Base-by-base conservation (phyloP, 2,888 invertebrate species). In the Crioceris asparagi region DNA sequence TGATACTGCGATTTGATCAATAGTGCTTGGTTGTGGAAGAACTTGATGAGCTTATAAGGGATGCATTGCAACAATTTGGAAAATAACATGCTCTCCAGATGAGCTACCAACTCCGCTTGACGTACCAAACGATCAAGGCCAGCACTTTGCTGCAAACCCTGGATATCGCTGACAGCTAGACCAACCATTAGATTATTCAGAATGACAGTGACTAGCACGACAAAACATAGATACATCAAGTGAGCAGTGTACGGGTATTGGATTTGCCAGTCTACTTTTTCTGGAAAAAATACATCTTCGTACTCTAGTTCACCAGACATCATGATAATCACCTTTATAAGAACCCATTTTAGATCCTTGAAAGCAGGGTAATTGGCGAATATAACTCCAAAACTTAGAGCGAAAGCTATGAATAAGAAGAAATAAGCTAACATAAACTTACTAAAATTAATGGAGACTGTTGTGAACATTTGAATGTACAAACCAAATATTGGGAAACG, bases 251-350 rank as follows among this genome's bases (percentile, higher is more conserved):
- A 71, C 0, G 79, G 77, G 57, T 81, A 56, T 19, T 44, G 44
- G 18, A 54, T 50, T 17, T 46, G 47, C 40, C 74, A 69, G 26
- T 67, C 69, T 49, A 54, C 49, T 23, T 68, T 69, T 48, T 55
- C 51, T 2, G 60, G 55, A 36, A 81, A 85, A 57, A 86, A 87
- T 44, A 86, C 80, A 51, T 86, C 85, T 57, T 87, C 86, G 48
- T 83, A 85, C 57, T 86, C 86, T 32, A 87, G 59, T 60, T 88
- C 87, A 0, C 87, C 87, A 0, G 85, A 82, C 86, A 88, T 85
- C 87, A 88, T 87, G 51, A 86, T 81, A 10, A 87, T 74, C 0
- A 84, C 83, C 64, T 87, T 86, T 1, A 87, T 64, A 1, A 86
- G 55, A 1, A 75, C 72, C 35, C 73, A 70, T 1, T 73, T 67